Percentiles rank a stretch among this genome's conserved stretches.
phyloP scores from a whole-genome alignment of 2,888 invertebrate species.

The Meganola albula region DNA sequence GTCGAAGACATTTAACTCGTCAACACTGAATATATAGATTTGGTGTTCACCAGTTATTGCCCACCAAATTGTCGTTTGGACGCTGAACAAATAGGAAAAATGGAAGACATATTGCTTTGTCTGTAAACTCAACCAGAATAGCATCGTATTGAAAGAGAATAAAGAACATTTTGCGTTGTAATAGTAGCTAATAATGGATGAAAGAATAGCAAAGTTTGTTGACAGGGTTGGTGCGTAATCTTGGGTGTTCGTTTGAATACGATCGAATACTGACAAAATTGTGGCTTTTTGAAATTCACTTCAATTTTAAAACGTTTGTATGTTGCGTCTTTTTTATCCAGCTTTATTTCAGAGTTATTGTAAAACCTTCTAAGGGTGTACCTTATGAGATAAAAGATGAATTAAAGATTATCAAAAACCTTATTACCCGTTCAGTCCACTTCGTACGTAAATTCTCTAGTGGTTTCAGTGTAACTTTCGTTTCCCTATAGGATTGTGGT shows the following conservation, averaged over 20 bases:
- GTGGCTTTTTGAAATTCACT: too few species aligned
- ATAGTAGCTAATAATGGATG: slow-evolving; percentile 45
- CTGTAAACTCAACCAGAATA: background rate
- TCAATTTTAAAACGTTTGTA: too few species aligned
- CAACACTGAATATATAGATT: slow-evolving; percentile 23
- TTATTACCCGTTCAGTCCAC: too few species aligned
- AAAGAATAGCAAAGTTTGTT: slow-evolving; percentile 51
- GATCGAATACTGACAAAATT: too few species aligned
- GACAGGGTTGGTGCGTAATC: slow-evolving; percentile 48
- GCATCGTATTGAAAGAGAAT: slow-evolving; percentile 2
- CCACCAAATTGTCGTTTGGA: slow-evolving; percentile 31
- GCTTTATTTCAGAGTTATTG: too few species aligned
- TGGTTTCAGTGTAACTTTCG: too few species aligned
- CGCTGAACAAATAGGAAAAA: slow-evolving; percentile 39
- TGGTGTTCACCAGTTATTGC: slow-evolving; percentile 36
- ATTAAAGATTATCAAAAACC: too few species aligned
- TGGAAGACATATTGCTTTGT: slow-evolving; percentile 34
- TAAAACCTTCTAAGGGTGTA: too few species aligned
- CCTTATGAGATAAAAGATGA: too few species aligned
- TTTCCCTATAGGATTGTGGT: too few species aligned
- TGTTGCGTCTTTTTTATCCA: too few species aligned
- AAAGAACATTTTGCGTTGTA: slow-evolving; percentile 17
- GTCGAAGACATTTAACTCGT: slow-evolving; percentile 12
- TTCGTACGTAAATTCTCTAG: too few species aligned
- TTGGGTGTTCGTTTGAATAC: slow-evolving; percentile 41